phyloP scores from a whole-genome alignment of 2,888 invertebrate genomes.

The Corbicula japonica region DNA sequence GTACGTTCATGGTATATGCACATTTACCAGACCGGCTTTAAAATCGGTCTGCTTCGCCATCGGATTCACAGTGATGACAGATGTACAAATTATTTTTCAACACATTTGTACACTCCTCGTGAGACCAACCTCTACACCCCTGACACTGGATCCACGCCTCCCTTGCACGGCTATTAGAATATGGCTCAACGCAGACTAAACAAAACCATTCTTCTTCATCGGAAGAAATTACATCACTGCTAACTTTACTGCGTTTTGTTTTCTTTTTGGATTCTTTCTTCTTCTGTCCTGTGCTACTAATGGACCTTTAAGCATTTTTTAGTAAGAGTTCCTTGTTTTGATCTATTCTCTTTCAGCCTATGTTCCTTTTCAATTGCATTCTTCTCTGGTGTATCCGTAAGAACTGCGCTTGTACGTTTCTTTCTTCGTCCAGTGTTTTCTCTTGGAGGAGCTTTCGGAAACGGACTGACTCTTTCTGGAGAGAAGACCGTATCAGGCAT shows the following conservation, averaged over 20 bases:
- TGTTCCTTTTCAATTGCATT: slow-evolving; percentile 35
- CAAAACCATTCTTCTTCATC: slow-evolving; percentile 49
- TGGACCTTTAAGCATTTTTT: slow-evolving; percentile 12
- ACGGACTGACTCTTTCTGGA: slow-evolving; percentile 48
- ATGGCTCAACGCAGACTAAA: slow-evolving; percentile 38
- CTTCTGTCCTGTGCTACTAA: slow-evolving; percentile 14
- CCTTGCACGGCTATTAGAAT: slow-evolving; percentile 34
- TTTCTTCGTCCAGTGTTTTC: slow-evolving; percentile 40
- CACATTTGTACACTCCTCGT: slow-evolving; percentile 41
- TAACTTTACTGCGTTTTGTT: slow-evolving; percentile 15
- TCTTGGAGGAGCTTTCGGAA: slow-evolving; percentile 45
- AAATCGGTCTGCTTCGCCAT: slow-evolving; percentile 17
- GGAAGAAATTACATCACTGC: not conserved
- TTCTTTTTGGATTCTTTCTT: slow-evolving; percentile 23
- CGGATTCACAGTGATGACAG: slow-evolving; percentile 41
- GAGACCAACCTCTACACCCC: slow-evolving; percentile 37
- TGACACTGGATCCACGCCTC: slow-evolving; percentile 41
- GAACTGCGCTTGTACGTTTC: slow-evolving; percentile 48
- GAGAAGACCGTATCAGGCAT: slow-evolving; percentile 25
- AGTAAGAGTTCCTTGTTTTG: slow-evolving; percentile 10
- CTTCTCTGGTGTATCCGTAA: slow-evolving; percentile 55
- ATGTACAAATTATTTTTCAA: slow-evolving; percentile 34
- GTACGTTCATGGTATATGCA: no score
- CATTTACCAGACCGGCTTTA: no score
- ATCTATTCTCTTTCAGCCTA: slow-evolving; percentile 10